Conservation (phyloP, 2,113 vertebrate genomes). For the Apistogramma diplotaenia region DNA sequence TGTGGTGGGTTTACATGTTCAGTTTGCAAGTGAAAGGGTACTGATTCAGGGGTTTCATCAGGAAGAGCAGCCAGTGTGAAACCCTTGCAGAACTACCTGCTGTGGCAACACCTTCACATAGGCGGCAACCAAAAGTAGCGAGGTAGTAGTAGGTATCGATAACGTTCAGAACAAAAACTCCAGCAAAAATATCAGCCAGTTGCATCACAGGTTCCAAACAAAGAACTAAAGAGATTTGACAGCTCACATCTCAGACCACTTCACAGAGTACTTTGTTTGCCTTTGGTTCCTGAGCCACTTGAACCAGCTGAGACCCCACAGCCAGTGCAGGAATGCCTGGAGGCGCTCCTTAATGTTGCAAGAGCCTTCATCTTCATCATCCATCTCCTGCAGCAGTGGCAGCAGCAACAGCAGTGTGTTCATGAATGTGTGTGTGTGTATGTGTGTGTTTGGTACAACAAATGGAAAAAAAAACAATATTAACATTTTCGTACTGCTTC, state of each 20-base stretch:
- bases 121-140: no score
- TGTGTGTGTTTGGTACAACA: neutral
- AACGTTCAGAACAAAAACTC: no score
- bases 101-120: no score
- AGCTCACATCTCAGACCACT: constrained; percentile 43
- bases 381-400: constrained; percentile 57
- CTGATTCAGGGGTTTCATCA: no score
- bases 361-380: constrained; percentile 74
- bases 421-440: constrained; percentile 8
- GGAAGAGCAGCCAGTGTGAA: no score
- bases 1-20: no score
- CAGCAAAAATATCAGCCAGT: neutral
- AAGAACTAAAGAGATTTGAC: constrained; percentile 52
- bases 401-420: constrained; percentile 23
- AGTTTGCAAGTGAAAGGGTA: no score
- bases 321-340: constrained; percentile 79
- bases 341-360: constrained; percentile 76
- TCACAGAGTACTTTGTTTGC: constrained; percentile 75
- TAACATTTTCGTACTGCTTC: neutral
- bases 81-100: no score
- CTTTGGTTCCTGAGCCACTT: constrained; percentile 79
- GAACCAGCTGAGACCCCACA: constrained; percentile 71
- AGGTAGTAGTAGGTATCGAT: no score
- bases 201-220: no score
- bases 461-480: neutral